Base-by-base conservation (phyloP, 1,140 invertebrate genomes). In the Drosophila neocordata region DNA sequence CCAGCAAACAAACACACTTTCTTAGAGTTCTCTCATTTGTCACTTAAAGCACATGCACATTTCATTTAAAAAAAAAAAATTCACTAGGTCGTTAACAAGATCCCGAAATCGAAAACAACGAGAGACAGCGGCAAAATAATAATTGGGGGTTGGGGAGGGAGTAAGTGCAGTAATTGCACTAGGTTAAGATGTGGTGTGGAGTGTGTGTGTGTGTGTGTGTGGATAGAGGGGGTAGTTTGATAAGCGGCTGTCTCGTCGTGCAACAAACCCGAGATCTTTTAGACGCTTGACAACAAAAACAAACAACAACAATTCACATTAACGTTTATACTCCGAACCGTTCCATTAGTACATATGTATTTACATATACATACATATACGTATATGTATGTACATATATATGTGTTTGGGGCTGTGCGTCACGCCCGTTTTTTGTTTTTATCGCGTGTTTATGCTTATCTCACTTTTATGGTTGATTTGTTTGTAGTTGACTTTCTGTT, bases 41-140 rank as follows among this genome's bases (percentile, higher is more conserved):
- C 35, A 18, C 41, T 55, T 31, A 15, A 15, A 22, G 15, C 22
- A 24, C 24, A 48, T n/a, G 31, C 0, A 41, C 20, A 38, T 58
- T 27, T 57, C 57, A 18, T 20, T 24, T 63, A 31, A 31, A 31
- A 31, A 31, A 31, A 35, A 38, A 24, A 22, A 12, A 18, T 53
- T 15, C 55, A 64, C 34, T 38, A 62, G 65, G 90, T 69, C 71
- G 90, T 84, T 70, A 73, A 68, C 74, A 84, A 91, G 90, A 91
- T 89, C 90, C 82, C 90, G 79, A 90, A 91, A 91, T 91, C 90
- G 88, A 89, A 89, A 89, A 91, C 85, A 91, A 84, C 90, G 82
- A 90, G 75, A 90, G 90, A 83, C 90, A 91, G 83, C 78, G 90
- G 90, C 79, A 63, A 80, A 63, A 77, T 60, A 60, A 67, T 68